phyloP scores from a whole-genome alignment of 2,888 invertebrate genomes.

The Spilosoma lubricipeda region DNA sequence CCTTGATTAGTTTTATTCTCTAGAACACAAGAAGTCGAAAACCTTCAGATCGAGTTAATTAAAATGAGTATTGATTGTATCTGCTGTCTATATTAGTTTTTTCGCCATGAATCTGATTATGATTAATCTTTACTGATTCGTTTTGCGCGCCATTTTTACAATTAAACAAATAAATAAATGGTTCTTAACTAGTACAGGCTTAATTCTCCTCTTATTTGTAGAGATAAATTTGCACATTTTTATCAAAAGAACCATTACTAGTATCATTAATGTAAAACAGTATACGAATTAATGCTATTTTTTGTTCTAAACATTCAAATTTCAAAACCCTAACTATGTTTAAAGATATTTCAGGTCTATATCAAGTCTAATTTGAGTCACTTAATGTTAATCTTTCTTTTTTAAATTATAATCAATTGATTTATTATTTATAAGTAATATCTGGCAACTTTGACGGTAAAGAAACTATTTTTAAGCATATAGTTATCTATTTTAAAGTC shows the following conservation, averaged over 20 bases:
- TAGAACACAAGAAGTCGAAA: neutral
- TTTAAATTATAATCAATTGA: neutral
- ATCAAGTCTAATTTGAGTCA: neutral
- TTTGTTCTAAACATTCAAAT: neutral
- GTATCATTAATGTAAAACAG: neutral
- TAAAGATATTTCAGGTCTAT: neutral
- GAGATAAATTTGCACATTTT: neutral
- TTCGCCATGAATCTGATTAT: neutral
- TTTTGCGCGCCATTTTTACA: neutral
- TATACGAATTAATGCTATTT: no score
- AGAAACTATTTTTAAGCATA: slow-evolving; percentile 12
- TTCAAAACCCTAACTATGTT: neutral
- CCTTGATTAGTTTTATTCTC: neutral
- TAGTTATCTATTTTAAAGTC: no score
- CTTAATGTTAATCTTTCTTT: neutral
- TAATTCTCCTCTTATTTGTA: neutral
- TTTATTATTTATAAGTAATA: slow-evolving; percentile 7
- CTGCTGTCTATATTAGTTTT: neutral
- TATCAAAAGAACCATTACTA: neutral
- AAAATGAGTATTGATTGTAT: neutral
- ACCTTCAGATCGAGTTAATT: neutral
- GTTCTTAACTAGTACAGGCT: neutral
- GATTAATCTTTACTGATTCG: neutral
- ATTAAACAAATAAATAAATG: neutral
- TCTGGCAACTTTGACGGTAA: slow-evolving; percentile 49